Percentiles rank a stretch among this genome's conserved stretches.
Conservation (phyloP, 2,888 invertebrate genomes). For the Eupsilia transversa region DNA sequence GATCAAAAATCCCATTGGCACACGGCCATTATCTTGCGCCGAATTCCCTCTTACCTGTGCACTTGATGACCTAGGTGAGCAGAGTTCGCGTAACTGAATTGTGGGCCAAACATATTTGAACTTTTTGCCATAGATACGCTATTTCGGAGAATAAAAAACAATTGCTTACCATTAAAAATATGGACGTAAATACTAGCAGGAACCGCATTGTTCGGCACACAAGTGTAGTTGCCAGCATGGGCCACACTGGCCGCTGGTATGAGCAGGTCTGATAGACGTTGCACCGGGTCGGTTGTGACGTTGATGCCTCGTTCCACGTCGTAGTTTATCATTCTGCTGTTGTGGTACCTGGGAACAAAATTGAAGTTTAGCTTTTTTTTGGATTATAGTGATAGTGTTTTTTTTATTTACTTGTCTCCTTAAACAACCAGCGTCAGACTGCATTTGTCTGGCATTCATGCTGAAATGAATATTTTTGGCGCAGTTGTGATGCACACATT, state of each 20-base stretch:
- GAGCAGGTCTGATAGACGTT: constrained; percentile 92
- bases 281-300: constrained; percentile 94
- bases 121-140: background rate
- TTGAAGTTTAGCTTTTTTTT: background rate
- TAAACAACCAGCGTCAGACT: no score
- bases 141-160: background rate
- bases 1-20: background rate
- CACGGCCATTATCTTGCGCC: no score
- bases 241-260: constrained; percentile 91
- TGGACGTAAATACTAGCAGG: constrained; percentile 97
- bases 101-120: background rate
- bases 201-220: constrained; percentile 96
- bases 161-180: constrained; percentile 58
- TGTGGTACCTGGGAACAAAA: constrained; percentile 93
- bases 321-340: constrained; percentile 97
- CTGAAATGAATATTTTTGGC: no score
- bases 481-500: no score
- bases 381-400: background rate
- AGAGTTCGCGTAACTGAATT: background rate
- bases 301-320: constrained; percentile 96
- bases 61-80: background rate
- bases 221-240: constrained; percentile 97
- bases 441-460: no score
- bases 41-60: background rate
- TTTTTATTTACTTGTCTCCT: no score